These are phyloP conservation scores for Lithobates sylvaticus DNA, from an alignment of 2,797 vertebrate species.

Conservation along the genomic window DNA sequence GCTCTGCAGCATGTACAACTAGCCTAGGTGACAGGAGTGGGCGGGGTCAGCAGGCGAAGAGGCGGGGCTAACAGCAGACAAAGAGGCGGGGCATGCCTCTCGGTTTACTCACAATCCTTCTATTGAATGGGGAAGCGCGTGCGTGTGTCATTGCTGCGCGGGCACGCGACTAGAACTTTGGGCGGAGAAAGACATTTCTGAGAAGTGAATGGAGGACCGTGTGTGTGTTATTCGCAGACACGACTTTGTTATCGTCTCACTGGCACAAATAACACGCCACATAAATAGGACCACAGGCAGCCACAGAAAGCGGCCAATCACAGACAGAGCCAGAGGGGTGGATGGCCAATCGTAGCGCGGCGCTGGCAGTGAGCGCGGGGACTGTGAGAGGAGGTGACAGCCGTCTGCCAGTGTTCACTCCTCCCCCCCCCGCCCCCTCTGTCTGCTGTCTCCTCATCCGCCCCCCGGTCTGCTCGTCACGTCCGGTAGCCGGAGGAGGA, in stretches of 20 bases:
- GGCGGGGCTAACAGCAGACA: constrained; percentile 5
- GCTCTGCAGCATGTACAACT: neutral
- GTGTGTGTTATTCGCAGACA: neutral
- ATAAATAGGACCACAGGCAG: neutral
- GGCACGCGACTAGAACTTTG: neutral
- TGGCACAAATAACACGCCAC: neutral
- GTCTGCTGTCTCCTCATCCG: constrained; percentile 36
- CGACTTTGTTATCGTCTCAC: neutral
- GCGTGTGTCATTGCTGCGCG: no score
- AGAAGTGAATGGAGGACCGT: neutral
- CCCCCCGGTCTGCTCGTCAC: constrained; percentile 53
- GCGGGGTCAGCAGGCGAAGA: neutral
- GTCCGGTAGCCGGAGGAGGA: constrained; percentile 60
- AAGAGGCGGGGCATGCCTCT: neutral
- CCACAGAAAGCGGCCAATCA: neutral
- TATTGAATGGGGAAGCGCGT: constrained; percentile 9
- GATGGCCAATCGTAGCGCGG: constrained; percentile 26
- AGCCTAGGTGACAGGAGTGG: constrained; percentile 3
- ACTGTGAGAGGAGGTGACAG: constrained; percentile 44
- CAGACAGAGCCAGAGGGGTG: constrained; percentile 4
- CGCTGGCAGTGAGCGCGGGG: neutral
- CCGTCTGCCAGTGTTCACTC: constrained; percentile 4
- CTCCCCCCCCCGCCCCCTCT: neutral
- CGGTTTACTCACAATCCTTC: constrained; percentile 1
- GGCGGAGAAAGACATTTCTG: no score